Percentiles rank a stretch among this genome's conserved stretches.
Conservation (phyloP, 2,113 vertebrate genomes). For the Alethe castanea region DNA sequence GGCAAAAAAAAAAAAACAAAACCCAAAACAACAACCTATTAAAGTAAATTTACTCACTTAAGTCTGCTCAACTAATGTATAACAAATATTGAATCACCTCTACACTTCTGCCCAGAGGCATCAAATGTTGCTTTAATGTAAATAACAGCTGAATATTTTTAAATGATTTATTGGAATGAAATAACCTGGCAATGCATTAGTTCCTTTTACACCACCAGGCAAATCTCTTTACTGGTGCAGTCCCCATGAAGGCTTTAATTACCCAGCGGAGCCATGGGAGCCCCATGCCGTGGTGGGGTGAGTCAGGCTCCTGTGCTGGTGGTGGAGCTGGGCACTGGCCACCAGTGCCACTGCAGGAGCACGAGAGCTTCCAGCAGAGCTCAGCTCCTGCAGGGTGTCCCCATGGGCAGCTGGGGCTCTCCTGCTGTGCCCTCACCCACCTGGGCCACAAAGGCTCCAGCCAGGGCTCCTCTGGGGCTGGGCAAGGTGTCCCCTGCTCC, state of each 20-base stretch:
- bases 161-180: slow-evolving; percentile 26
- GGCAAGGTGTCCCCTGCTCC: background rate
- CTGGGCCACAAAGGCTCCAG: fast-evolving
- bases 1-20: background rate
- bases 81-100: slow-evolving; percentile 52
- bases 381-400: background rate
- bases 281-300: fast-evolving
- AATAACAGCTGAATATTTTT: slow-evolving; percentile 29
- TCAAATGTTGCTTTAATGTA: slow-evolving; percentile 17
- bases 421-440: background rate
- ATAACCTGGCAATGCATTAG: slow-evolving; percentile 21
- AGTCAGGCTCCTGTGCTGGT: background rate
- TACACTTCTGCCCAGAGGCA: background rate
- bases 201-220: background rate
- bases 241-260: background rate
- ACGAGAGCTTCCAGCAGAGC: fast-evolving
- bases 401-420: background rate
- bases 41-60: slow-evolving; percentile 26
- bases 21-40: background rate
- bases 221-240: background rate
- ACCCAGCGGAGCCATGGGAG: fast-evolving
- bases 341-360: background rate
- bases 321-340: fast-evolving
- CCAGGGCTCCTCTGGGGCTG: background rate
- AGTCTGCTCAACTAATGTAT: slow-evolving; percentile 14